Conservation (phyloP, 2,888 invertebrate species). For the Camptogramma bilineatum region DNA sequence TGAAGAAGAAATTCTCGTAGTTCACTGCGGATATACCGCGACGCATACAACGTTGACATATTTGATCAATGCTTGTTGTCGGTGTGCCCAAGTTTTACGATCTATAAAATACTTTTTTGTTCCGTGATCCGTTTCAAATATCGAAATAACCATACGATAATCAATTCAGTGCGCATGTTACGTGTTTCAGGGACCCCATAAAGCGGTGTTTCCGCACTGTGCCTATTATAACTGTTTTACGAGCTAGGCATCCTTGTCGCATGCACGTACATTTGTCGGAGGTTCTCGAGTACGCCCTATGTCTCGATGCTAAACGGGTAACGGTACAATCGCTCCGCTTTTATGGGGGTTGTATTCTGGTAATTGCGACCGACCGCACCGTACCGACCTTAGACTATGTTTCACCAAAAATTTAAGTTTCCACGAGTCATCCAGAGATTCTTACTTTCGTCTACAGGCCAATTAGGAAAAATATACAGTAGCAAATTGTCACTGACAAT, state of each 20-base stretch:
- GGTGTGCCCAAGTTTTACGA: slow-evolving; percentile 62
- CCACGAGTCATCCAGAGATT: not conserved
- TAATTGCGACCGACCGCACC: slow-evolving; percentile 63
- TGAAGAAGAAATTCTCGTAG: slow-evolving; percentile 9
- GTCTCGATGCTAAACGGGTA: slow-evolving; percentile 69
- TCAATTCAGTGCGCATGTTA: slow-evolving; percentile 75
- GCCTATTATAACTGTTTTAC: slow-evolving; percentile 78
- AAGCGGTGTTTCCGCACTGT: slow-evolving; percentile 78
- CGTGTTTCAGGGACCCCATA: slow-evolving; percentile 76
- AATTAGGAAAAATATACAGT: too few species aligned
- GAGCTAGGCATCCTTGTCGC: slow-evolving; percentile 69
- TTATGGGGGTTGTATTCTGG: slow-evolving; percentile 69
- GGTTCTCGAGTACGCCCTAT: slow-evolving; percentile 63
- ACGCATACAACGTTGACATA: slow-evolving; percentile 50
- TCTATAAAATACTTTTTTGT: slow-evolving; percentile 69
- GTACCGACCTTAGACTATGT: slow-evolving; percentile 54
- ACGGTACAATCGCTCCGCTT: slow-evolving; percentile 67
- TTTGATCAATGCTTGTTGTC: slow-evolving; percentile 65
- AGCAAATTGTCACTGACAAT: too few species aligned
- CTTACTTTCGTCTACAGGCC: too few species aligned
- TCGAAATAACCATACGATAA: slow-evolving; percentile 73
- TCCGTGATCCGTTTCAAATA: slow-evolving; percentile 68
- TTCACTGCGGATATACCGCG: slow-evolving; percentile 29
- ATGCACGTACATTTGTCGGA: slow-evolving; percentile 63
- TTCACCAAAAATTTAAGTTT: slow-evolving; percentile 50